A percentile compares a stretch with the other conserved stretches of the same genome.
These are phyloP conservation scores for Erithacus rubecula DNA, from an alignment of 2,797 vertebrate species.

Conservation along the genomic window DNA sequence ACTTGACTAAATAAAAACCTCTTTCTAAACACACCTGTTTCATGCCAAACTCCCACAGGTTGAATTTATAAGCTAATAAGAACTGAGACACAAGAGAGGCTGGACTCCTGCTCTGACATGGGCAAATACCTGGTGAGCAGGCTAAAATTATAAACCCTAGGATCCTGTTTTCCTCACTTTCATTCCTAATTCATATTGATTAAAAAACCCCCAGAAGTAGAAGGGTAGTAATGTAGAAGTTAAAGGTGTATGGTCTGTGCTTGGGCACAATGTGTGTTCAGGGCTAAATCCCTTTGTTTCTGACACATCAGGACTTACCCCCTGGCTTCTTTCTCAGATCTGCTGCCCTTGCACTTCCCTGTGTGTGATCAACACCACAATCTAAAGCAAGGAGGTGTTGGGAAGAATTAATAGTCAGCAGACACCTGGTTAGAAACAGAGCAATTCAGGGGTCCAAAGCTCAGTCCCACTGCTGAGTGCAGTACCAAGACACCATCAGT, in stretches of 20 bases:
- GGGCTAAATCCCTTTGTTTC: background rate
- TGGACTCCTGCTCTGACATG: background rate
- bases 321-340: background rate
- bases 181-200: background rate
- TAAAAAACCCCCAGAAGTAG: rapidly evolving
- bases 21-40: conserved; percentile 6
- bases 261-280: background rate
- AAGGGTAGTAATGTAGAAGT: background rate
- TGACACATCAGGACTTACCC: background rate
- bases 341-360: background rate
- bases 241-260: background rate
- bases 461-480: background rate
- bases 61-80: background rate
- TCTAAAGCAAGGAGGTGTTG: background rate
- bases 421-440: background rate
- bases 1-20: conserved; percentile 37
- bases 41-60: background rate
- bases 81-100: rapidly evolving
- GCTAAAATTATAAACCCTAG: background rate
- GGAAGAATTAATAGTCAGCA: background rate
- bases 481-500: rapidly evolving
- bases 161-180: background rate
- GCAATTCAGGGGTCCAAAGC: background rate
- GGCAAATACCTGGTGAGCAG: background rate
- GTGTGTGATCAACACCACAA: background rate